Evolutionary conservation across 2,888 invertebrate species (phyloP), one percentile per base, ranked within the genome.

Genomic region (Oxytorus armatus): DNA sequence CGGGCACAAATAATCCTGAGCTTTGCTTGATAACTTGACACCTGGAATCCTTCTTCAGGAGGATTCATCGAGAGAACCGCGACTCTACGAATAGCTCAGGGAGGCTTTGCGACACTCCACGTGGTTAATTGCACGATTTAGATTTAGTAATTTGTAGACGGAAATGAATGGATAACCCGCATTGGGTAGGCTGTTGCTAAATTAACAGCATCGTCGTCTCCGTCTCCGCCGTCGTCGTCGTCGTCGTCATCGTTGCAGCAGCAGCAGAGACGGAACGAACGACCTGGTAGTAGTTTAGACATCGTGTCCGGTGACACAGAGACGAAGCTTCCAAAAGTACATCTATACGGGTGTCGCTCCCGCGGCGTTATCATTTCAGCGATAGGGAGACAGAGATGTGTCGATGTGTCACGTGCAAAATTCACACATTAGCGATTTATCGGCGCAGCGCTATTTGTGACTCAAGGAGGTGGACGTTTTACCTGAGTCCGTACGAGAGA

Each of bases 81-180:
- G 10, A 10, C 10, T 8, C 7, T 36, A 36, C 8, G 36, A 3
- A 44, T 3, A 16, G n/a, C 16, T 57, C 36, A 23, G 1, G 10
- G 18, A 14, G 18, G 11, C 21, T 39, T 1, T 3, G 39, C 44
- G 61, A 42, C 21, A 61, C 11, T 44, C 39, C 53, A 23, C 53
- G 23, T 39, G 25, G 51, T 63, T 74, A 86, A 86, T 89, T 86
- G 85, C 80, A 80, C 86, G 89, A 90, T 91, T 90, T 89, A 87
- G 88, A 90, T 90, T 89, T 88, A 86, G 89, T 89, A 88, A 91
- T 91, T 90, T 90, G 85, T 80, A 81, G 86, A 86, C 90, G 91
- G 91, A 91, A 91, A 91, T 91, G 87, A 88, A 87, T 85, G 84
- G 85, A 87, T 85, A 83, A 87, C 78, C 85, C 76, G 81, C 83